phyloP scores from a whole-genome alignment of 2,797 vertebrate genomes.

The Peromyscus aztecus region DNA sequence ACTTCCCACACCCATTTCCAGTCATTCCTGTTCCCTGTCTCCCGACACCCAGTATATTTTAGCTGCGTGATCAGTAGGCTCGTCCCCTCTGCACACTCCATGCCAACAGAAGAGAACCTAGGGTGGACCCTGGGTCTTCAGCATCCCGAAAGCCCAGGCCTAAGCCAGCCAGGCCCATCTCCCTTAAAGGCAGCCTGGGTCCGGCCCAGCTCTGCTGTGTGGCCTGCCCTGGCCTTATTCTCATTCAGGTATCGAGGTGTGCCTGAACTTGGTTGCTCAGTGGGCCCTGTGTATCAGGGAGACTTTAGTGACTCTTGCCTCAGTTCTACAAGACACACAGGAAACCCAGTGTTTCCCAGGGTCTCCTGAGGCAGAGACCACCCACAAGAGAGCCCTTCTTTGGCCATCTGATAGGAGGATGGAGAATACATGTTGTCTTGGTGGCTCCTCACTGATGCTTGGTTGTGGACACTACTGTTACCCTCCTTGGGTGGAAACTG shows the following conservation, averaged over 20 bases:
- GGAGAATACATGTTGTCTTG: rapidly evolving
- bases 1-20: too few relatives aligned
- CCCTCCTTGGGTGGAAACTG: not conserved
- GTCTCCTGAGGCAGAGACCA: not conserved
- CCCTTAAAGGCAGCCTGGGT: rapidly evolving
- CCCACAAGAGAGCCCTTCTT: not conserved
- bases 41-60: not conserved
- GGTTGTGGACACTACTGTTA: rapidly evolving
- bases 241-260: rapidly evolving
- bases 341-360: not conserved
- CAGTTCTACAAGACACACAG: not conserved
- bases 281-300: rapidly evolving
- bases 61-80: not conserved
- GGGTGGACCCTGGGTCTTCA: not conserved
- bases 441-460: not conserved
- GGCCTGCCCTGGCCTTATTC: not conserved
- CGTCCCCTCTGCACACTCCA: too few relatives aligned
- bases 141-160: rapidly evolving
- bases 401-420: not conserved
- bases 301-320: not conserved
- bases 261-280: rapidly evolving
- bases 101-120: not conserved
- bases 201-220: not conserved
- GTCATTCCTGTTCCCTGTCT: rapidly evolving
- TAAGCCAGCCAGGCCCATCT: not conserved